Conservation (phyloP, 2,888 invertebrate genomes). For the Synanthedon tipuliformis region DNA sequence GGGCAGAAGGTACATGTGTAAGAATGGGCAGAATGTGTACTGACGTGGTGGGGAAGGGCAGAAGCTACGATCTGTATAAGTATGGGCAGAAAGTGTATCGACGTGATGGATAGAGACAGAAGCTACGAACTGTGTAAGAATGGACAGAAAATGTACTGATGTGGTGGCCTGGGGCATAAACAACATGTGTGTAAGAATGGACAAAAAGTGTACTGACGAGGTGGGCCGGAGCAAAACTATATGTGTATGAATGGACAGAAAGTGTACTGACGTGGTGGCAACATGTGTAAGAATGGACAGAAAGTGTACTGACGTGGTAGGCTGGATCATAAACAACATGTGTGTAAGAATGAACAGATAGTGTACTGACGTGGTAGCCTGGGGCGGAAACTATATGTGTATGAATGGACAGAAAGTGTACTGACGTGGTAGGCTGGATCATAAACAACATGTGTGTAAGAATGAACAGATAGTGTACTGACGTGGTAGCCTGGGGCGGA, state of each 20-base stretch:
- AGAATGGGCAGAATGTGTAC: neutral
- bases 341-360: too few relatives aligned
- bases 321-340: too few relatives aligned
- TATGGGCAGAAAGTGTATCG: slow-evolving; percentile 7
- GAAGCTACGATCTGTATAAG: slow-evolving; percentile 14
- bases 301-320: slow-evolving; percentile 27
- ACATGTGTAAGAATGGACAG: neutral
- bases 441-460: too few relatives aligned
- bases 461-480: too few relatives aligned
- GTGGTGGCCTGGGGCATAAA: slow-evolving; percentile 27
- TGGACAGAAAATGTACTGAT: slow-evolving; percentile 7
- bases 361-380: too few relatives aligned
- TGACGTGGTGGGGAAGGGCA: slow-evolving; percentile 48
- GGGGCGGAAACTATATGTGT: too few relatives aligned
- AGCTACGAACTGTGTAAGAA: slow-evolving; percentile 4
- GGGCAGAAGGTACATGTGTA: slow-evolving; percentile 28
- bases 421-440: too few relatives aligned
- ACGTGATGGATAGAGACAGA: slow-evolving; percentile 56
- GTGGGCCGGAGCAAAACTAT: too few relatives aligned
- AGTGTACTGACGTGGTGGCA: slow-evolving; percentile 30
- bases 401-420: too few relatives aligned
- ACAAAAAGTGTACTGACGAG: too few relatives aligned
- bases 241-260: neutral
- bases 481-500: too few relatives aligned
- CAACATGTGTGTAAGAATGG: too few relatives aligned